phyloP scores from a whole-genome alignment of 2,888 invertebrate genomes.

The Coelopa pilipes region DNA sequence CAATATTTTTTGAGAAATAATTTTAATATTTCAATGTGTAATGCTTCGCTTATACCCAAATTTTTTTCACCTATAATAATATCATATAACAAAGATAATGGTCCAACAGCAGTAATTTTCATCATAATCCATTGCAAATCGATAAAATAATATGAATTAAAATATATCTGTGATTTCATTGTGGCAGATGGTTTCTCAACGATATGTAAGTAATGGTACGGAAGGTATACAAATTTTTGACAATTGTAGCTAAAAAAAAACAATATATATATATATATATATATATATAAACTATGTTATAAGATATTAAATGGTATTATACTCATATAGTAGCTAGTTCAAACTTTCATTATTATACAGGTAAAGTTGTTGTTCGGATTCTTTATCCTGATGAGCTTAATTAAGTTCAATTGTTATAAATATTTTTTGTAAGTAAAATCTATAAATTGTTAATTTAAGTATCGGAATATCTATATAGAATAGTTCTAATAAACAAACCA shows the following conservation, averaged over 20 bases:
- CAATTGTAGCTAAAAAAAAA: constrained; percentile 76
- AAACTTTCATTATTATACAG: too few relatives aligned
- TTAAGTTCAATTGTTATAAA: too few relatives aligned
- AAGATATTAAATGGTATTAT: too few relatives aligned
- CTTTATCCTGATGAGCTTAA: too few relatives aligned
- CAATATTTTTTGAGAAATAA: constrained; percentile 79
- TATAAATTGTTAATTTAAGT: too few relatives aligned
- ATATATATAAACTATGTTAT: too few relatives aligned
- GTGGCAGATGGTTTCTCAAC: constrained; percentile 56
- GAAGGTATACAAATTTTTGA: constrained; percentile 84
- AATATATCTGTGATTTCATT: constrained; percentile 70
- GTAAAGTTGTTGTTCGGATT: too few relatives aligned
- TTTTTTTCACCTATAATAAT: constrained; percentile 69
- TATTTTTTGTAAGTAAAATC: too few relatives aligned
- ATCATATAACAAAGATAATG: constrained; percentile 82
- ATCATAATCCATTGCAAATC: constrained; percentile 83
- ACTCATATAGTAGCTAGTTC: too few relatives aligned
- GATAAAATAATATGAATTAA: constrained; percentile 77
- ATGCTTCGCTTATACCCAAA: constrained; percentile 53
- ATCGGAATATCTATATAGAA: too few relatives aligned
- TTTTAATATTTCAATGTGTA: constrained; percentile 65
- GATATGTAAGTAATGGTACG: constrained; percentile 76
- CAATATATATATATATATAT: too few relatives aligned
- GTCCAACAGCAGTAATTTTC: constrained; percentile 81
- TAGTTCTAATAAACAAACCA: too few relatives aligned